These are phyloP conservation scores for Tetrax tetrax DNA, from an alignment of 2,113 vertebrate genomes.

Conservation along the genomic window DNA sequence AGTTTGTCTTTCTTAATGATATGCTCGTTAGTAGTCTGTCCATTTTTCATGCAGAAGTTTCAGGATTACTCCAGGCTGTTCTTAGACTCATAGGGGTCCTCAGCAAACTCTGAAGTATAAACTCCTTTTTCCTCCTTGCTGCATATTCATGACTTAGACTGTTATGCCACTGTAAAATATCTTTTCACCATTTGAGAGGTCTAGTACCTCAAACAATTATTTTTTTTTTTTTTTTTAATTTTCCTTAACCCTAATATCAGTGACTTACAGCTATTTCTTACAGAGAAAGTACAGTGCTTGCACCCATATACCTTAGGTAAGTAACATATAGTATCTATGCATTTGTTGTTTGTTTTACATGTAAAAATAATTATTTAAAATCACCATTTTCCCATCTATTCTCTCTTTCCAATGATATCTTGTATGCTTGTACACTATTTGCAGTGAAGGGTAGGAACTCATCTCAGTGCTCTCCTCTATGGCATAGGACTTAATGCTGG, in stretches of 20 bases:
- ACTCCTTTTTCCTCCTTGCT: background rate
- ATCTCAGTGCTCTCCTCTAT: background rate
- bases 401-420: background rate
- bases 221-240: background rate
- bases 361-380: background rate
- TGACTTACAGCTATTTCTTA: background rate
- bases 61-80: background rate
- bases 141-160: background rate
- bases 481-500: background rate
- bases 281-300: background rate
- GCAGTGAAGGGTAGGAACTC: background rate
- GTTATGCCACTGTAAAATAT: background rate
- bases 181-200: background rate
- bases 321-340: background rate
- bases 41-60: background rate
- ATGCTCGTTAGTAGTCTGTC: background rate
- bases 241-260: background rate
- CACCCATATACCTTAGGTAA: background rate
- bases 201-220: background rate
- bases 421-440: background rate
- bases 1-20: slow-evolving; percentile 1
- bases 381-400: rapidly evolving
- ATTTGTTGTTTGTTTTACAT: background rate
- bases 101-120: background rate
- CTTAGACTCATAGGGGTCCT: background rate